phyloP scores from a whole-genome alignment of 2,113 vertebrate genomes.

The Calidris pygmaea region DNA sequence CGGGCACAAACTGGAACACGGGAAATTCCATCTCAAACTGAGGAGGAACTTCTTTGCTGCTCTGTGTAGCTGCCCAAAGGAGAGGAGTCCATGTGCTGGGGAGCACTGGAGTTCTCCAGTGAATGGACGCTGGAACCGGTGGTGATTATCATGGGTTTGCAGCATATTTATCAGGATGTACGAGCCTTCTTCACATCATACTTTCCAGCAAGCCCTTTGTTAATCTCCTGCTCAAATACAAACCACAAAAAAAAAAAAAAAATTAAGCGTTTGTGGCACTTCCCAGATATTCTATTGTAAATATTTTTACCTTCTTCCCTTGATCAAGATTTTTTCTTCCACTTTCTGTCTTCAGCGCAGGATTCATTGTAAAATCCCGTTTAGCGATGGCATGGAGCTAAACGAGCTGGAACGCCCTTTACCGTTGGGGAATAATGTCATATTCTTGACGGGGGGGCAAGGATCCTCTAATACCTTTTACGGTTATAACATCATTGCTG shows the following conservation, averaged over 20 bases:
- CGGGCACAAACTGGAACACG: too few relatives aligned
- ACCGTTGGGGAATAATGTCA: background rate
- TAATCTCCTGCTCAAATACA: background rate
- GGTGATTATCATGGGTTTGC: background rate
- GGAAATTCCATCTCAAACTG: too few relatives aligned
- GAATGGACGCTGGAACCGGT: background rate
- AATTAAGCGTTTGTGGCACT: background rate
- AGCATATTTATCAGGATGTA: background rate
- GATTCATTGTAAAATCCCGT: background rate
- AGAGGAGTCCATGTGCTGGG: background rate
- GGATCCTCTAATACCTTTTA: background rate
- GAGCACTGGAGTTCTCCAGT: accelerated
- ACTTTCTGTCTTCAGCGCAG: background rate
- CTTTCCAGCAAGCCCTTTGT: background rate
- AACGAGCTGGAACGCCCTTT: background rate
- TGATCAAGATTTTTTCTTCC: background rate
- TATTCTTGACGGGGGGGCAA: background rate
- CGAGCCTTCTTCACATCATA: accelerated
- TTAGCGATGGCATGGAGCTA: background rate
- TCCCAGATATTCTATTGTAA: background rate
- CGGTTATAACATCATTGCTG: background rate
- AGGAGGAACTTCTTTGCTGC: too few relatives aligned
- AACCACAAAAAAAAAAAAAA: background rate
- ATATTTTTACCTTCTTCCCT: background rate
- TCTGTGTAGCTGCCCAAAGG: too few relatives aligned